phyloP scores from a whole-genome alignment of 2,888 invertebrate genomes.

The Eupithecia centaureata region DNA sequence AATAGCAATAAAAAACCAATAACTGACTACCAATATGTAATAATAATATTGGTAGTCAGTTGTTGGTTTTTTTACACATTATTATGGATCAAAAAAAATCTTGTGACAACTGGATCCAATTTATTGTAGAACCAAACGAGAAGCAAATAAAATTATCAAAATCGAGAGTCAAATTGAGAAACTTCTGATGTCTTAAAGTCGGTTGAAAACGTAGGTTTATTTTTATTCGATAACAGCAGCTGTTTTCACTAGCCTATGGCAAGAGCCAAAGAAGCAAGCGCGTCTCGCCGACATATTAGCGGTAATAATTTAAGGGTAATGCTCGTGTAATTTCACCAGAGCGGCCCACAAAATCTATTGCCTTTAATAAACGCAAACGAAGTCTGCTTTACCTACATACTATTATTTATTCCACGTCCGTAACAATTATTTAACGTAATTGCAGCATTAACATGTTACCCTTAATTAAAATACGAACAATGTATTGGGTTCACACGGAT shows the following conservation, averaged over 20 bases:
- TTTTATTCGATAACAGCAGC: not conserved
- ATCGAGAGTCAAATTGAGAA: too few species aligned
- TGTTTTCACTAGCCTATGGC: slow-evolving; percentile 3
- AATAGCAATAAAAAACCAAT: too few species aligned
- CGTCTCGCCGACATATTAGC: slow-evolving; percentile 76
- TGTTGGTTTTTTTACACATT: too few species aligned
- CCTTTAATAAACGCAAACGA: slow-evolving; percentile 79
- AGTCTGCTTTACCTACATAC: slow-evolving; percentile 55
- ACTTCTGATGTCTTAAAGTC: too few species aligned
- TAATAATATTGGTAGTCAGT: too few species aligned
- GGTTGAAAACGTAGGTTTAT: too few species aligned
- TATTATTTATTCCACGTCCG: slow-evolving; percentile 28
- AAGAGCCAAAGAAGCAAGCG: slow-evolving; percentile 12
- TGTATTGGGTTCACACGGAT: slow-evolving; percentile 52
- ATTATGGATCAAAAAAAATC: too few species aligned
- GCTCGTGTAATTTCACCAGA: slow-evolving; percentile 73
- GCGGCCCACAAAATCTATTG: slow-evolving; percentile 78
- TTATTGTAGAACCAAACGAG: too few species aligned
- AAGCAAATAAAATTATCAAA: too few species aligned
- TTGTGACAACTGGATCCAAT: too few species aligned
- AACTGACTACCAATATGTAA: too few species aligned
- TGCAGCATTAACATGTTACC: slow-evolving; percentile 72
- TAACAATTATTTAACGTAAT: slow-evolving; percentile 79
- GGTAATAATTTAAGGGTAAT: slow-evolving; percentile 80
- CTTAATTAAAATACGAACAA: slow-evolving; percentile 74